phyloP scores from a whole-genome alignment of 2,113 vertebrate species.

The Carassius auratus region DNA sequence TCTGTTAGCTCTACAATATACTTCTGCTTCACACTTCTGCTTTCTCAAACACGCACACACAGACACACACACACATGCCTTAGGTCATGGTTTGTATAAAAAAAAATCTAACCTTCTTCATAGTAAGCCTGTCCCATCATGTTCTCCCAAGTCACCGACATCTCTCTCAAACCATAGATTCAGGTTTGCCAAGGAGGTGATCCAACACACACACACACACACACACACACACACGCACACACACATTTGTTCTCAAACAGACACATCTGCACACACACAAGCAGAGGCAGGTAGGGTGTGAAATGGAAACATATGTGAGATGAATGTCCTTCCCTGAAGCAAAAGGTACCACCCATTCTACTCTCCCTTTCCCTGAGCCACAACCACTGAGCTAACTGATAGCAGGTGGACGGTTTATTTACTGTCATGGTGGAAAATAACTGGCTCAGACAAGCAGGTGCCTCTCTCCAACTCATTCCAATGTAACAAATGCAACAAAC shows the following conservation, averaged over 20 bases:
- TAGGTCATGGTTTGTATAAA: not conserved
- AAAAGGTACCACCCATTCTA: slow-evolving; percentile 28
- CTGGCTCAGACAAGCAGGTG: slow-evolving; percentile 59
- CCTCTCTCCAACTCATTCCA: slow-evolving; percentile 48
- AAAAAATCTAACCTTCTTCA: slow-evolving; percentile 25
- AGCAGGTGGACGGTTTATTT: slow-evolving; percentile 61
- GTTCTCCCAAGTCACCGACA: not conserved
- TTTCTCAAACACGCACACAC: slow-evolving; percentile 29
- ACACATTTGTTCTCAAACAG: slow-evolving; percentile 36
- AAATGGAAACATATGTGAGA: slow-evolving; percentile 56
- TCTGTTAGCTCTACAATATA: slow-evolving; percentile 2
- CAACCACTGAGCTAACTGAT: slow-evolving; percentile 41
- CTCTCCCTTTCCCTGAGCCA: slow-evolving; percentile 1
- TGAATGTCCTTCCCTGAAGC: slow-evolving; percentile 56
- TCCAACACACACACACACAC: slow-evolving; percentile 2
- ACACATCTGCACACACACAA: slow-evolving; percentile 28
- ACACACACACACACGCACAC: slow-evolving; percentile 46
- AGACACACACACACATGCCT: slow-evolving; percentile 1
- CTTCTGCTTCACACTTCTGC: slow-evolving; percentile 30
- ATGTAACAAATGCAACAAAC: slow-evolving; percentile 16
- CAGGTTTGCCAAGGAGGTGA: no score
- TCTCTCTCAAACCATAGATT: slow-evolving; percentile 8
- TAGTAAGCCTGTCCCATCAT: slow-evolving; percentile 23
- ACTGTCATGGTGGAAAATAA: slow-evolving; percentile 64
- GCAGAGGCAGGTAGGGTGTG: slow-evolving; percentile 46